Evolutionary conservation across 2,113 vertebrate species (phyloP).

Genomic region (Mustelus asterias): DNA sequence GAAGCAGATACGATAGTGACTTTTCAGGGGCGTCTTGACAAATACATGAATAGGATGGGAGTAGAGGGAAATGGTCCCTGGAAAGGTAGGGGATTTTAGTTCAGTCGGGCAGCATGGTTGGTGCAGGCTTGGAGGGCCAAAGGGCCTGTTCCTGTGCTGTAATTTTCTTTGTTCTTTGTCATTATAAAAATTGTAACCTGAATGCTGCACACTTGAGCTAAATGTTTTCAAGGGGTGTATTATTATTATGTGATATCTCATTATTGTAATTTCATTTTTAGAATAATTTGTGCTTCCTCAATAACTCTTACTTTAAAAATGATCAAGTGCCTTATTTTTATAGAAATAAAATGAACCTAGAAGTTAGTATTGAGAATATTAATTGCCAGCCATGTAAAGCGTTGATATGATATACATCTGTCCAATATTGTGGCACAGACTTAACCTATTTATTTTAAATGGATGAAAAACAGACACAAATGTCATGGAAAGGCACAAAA

Average conservation of each 20-base stretch:
- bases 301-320: background rate
- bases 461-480: background rate
- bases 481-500: background rate
- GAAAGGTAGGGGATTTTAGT: too few relatives aligned
- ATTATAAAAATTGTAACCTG: background rate
- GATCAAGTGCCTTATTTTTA: background rate
- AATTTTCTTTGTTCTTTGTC: too few relatives aligned
- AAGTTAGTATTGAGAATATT: background rate
- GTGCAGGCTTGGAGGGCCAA: too few relatives aligned
- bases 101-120: too few relatives aligned
- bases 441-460: background rate
- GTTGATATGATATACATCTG: background rate
- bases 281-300: background rate
- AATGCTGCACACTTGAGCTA: background rate
- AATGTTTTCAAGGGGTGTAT: background rate
- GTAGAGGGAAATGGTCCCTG: too few relatives aligned
- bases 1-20: too few relatives aligned
- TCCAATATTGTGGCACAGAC: background rate
- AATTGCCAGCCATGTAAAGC: background rate
- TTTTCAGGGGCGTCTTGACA: too few relatives aligned
- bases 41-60: too few relatives aligned
- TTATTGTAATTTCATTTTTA: background rate
- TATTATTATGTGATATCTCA: background rate
- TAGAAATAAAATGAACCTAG: background rate
- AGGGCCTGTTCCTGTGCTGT: too few relatives aligned